Evolutionary conservation across 2,113 vertebrate genomes (phyloP).

Genomic region (Apteryx owenii): DNA sequence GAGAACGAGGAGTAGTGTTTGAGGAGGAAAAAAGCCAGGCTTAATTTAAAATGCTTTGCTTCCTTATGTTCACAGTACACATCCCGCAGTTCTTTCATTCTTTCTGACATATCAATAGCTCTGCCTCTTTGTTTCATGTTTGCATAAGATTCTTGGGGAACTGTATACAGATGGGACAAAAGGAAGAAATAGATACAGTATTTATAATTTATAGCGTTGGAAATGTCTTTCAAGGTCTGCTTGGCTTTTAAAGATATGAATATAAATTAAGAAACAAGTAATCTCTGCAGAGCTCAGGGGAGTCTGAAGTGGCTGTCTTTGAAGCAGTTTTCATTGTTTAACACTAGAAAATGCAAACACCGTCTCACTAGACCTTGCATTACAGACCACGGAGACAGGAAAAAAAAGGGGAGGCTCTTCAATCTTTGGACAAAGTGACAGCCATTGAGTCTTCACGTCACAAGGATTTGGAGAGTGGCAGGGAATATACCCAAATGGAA

Average conservation of each 20-base stretch:
- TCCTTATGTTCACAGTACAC: constrained; percentile 30
- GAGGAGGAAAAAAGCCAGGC: neutral
- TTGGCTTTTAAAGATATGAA: constrained; percentile 78
- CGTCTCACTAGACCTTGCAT: neutral
- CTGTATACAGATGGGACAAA: constrained; percentile 73
- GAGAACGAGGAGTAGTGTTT: constrained; percentile 22
- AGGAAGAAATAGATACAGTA: constrained; percentile 74
- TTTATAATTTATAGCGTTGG: constrained; percentile 79
- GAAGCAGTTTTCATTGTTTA: constrained; percentile 58
- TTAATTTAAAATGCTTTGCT: constrained; percentile 49
- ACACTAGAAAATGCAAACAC: constrained; percentile 61
- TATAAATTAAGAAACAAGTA: constrained; percentile 80
- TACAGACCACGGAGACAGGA: neutral
- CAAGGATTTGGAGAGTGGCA: neutral
- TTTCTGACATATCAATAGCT: constrained; percentile 72
- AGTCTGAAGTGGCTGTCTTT: constrained; percentile 35
- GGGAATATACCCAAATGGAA: neutral
- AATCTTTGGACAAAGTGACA: constrained; percentile 36
- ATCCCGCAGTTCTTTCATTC: constrained; percentile 45
- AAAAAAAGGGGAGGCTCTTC: neutral
- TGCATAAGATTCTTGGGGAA: constrained; percentile 72
- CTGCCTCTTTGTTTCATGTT: constrained; percentile 72
- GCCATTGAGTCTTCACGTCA: neutral
- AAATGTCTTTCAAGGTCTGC: constrained; percentile 78
- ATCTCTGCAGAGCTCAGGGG: constrained; percentile 53